Evolutionary conservation across 2,113 vertebrate species (phyloP), one percentile per base, ranked within the genome.

Genomic region (Silurus asotus): DNA sequence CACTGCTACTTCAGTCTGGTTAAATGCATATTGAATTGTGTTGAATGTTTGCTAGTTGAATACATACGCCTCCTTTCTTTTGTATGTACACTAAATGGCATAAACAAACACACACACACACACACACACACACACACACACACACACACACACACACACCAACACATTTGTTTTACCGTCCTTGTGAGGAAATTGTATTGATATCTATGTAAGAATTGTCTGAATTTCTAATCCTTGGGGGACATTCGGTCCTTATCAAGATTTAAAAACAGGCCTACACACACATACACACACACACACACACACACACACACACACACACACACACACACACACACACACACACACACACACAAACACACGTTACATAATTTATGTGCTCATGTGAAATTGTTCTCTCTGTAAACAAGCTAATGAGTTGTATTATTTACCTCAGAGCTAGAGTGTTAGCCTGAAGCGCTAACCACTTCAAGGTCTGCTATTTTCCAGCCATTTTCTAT

Each of bases 371-470:
- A 64, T 65, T 64, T 51, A 64, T 64, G 15, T n/a, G 8, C 28
- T 77, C 48, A 23, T 45, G 59, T 59, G 17, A 65, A 61, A 84
- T 61, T 14, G n/a, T n/a, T 84, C 37, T 8, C 53, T 59, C 59
- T 77, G n/a, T 25, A 55, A 84, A 76, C 20, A 48, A 77, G 59
- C 59, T 84, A 84, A 76, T 76, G 74, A 64, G 61, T 62, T 84
- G 19, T 14, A 10, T 75, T 65, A 28, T 78, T 65, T 20, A 78
- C 53, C 74, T 37, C 59, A 28, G 17, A 53, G 37, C 59, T 51
- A 0, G 10, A 78, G 49, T n/a, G 9, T n/a, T 84, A 84, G 83
- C 70, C 83, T 84, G 59, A 64, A 75, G 83, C 15, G 58, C 72
- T 84, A 84, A 55, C 55, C 14, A 28, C 15, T 85, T 53, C 6